Percentiles rank a stretch among this genome's conserved stretches.
These are phyloP conservation scores for Odontamblyopus lacepedii DNA, from an alignment of 2,797 vertebrate genomes.

Conservation along the genomic window DNA sequence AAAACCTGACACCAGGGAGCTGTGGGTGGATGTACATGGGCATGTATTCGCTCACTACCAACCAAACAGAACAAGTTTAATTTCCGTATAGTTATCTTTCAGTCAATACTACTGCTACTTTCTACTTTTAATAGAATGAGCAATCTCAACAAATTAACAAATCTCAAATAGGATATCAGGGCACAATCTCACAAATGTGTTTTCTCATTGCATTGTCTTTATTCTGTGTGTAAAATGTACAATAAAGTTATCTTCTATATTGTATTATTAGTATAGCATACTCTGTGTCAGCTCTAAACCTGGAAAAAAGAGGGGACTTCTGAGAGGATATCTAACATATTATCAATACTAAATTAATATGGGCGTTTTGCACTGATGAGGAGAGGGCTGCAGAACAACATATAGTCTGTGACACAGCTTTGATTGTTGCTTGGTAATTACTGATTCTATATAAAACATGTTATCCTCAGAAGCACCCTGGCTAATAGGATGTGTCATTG, in stretches of 20 bases:
- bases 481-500: background rate
- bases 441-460: background rate
- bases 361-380: too few relatives aligned
- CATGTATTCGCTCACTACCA: background rate
- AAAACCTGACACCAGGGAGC: conserved; percentile 64
- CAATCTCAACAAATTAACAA: background rate
- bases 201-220: background rate
- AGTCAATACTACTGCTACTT: background rate
- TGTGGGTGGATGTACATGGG: conserved; percentile 59
- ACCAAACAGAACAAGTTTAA: conserved; percentile 17
- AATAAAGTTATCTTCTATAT: background rate
- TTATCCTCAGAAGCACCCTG: background rate
- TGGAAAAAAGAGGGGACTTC: background rate
- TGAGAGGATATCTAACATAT: too few relatives aligned
- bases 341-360: too few relatives aligned
- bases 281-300: background rate
- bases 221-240: background rate
- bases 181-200: background rate
- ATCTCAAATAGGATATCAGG: background rate
- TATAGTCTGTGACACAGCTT: too few relatives aligned
- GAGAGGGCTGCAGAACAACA: too few relatives aligned
- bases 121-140: background rate
- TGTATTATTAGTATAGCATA: too few relatives aligned
- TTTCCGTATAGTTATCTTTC: conserved; percentile 6
- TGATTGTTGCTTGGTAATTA: background rate